Base-by-base conservation (phyloP, 2,888 invertebrate genomes). In the Pristionchus mayeri region DNA sequence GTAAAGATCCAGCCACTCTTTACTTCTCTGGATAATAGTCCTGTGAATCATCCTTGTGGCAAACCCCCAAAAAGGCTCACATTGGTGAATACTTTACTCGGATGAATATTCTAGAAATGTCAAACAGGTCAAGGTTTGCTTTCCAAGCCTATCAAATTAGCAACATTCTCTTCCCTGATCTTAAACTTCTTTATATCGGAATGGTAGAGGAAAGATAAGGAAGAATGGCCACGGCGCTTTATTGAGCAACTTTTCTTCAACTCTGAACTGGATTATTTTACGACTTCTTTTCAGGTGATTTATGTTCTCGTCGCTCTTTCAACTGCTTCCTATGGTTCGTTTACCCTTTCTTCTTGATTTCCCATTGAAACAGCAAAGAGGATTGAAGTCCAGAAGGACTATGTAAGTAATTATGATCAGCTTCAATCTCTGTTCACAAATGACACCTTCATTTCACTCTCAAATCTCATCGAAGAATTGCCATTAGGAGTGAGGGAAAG, bases 221-320 rank as follows among this genome's bases (percentile, higher is more conserved):
- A 21, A 37, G 18, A 7, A 30, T 21, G n/a, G n/a, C 37, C 67
- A 67, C n/a, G 67, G 34, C 34, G 67, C 67, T 67, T 37, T 34
- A 60, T 30, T 27, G 60, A 30, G 27, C 37, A 67, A n/a, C 67
- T 67, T 67, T 16, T 37, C 3, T 34, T 37, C 67, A 7, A 37
- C 37, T 67, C 67, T 37, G 67, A 67, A 67, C 67, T 67, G 67
- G 67, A 67, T 67, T 34, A 67, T 67, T 67, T 67, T 67, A 67
- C 67, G 37, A 37, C 67, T 67, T 37, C 37, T 37, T 67, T 67
- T 16, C 40, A 67, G 67, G 67, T 67, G 37, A 34, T 67, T 40
- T 67, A 21, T 18, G 40, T n/a, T 9, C 34, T 67, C 30, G 18
- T 67, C 67, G 21, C 37, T 37, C 13, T 67, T 67, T 67, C 67